Percentiles rank a stretch among this genome's conserved stretches.
These are phyloP conservation scores for Rugalucina vietnamica DNA, from an alignment of 2,888 invertebrate genomes.

Conservation along the genomic window DNA sequence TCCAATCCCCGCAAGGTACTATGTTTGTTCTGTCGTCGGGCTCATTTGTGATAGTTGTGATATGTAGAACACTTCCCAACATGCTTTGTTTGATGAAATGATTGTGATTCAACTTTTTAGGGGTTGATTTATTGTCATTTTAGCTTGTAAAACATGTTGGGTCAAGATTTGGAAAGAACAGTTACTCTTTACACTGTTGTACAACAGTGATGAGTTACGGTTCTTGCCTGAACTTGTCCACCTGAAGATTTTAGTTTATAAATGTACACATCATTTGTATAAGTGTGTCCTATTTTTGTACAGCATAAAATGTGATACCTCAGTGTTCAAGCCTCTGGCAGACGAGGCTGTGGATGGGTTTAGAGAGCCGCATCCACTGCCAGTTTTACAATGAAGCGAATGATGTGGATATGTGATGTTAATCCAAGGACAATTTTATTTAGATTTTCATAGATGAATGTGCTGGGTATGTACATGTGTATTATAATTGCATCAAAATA, in stretches of 20 bases:
- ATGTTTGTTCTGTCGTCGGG: conserved; percentile 49
- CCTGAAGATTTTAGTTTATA: conserved; percentile 34
- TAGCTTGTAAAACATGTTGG: too few relatives aligned
- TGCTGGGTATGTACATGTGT: too few relatives aligned
- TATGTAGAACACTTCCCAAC: conserved; percentile 22
- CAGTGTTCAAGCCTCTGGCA: conserved; percentile 61
- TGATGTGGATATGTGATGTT: too few relatives aligned
- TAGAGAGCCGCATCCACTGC: not conserved
- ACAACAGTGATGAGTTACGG: conserved; percentile 21
- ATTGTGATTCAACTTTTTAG: too few relatives aligned
- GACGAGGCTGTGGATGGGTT: conserved; percentile 49
- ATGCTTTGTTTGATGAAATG: not conserved
- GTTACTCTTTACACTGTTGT: conserved; percentile 22
- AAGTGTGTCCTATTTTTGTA: conserved; percentile 61
- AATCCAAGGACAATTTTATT: too few relatives aligned
- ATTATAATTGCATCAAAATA: too few relatives aligned
- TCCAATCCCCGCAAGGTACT: conserved; percentile 37
- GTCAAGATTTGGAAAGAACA: conserved; percentile 11
- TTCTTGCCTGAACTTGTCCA: conserved; percentile 19
- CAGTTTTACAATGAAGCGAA: too few relatives aligned
- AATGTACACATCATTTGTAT: conserved; percentile 14
- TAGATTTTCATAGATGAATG: too few relatives aligned
- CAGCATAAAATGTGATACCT: conserved; percentile 66
- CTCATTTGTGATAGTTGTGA: conserved; percentile 59
- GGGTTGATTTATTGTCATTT: too few relatives aligned